Evolutionary conservation across 1,140 invertebrate species (phyloP), one percentile per base, ranked within the genome.

Genomic region (Drosophila watanabei): DNA sequence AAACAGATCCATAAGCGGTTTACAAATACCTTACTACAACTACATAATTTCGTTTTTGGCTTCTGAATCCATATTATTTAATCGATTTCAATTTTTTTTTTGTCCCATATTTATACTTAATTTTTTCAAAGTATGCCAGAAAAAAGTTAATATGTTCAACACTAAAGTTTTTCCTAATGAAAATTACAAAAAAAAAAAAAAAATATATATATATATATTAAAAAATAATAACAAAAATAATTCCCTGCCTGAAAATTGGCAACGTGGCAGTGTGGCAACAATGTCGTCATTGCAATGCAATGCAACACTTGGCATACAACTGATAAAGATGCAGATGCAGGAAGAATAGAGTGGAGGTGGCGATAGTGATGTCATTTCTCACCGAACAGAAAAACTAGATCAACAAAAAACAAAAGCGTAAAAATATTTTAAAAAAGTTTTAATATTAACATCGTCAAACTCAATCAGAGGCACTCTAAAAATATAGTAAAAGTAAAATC

Each of bases 251-350:
- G 41, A 48, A 70, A 58, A 58, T 18, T 49, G 63, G 32, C 66
- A 52, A 68, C 51, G 41, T 37, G 28, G 66, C 48, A 5, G 37
- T 20, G 43, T 49, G 45, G 43, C 46, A 61, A 66, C 57, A 62
- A 62, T 61, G 63, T 66, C 46, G 46, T 66, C 66, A 41, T 62
- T 66, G 62, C 35, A 66, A 33, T 33, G 30, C 62, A 70, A 28
- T 70, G 64, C 69, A 70, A 70, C 69, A 72, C 69, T 72, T 72
- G 51, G 41, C 41, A 70, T 43, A 70, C 39, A 57, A 72, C 49
- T 57, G 51, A 72, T 72, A 72, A 70, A 54, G 43, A 72, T 57
- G 48, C 61, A 51, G 28, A 41, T 35, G 58, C 28, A n/a, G 46
- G 45, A 37, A 14, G 45, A 5, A n/a, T 4, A 2, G 4, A 16